Conservation (phyloP, 2,888 invertebrate genomes). For the Crioceris asparagi region DNA sequence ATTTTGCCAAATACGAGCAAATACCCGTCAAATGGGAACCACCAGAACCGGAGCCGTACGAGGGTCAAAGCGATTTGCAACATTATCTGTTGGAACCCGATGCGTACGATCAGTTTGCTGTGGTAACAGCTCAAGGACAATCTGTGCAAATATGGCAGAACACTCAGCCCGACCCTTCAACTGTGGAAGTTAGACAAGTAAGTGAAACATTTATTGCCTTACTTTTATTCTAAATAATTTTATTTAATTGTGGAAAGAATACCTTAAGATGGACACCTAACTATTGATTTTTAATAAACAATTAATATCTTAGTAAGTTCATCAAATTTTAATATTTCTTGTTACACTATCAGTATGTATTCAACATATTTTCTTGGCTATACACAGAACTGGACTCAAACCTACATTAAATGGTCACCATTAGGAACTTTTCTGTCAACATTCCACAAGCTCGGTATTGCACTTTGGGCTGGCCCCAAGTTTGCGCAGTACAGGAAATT, state of each 20-base stretch:
- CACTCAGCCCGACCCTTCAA: conserved; percentile 72
- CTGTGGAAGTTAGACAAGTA: conserved; percentile 73
- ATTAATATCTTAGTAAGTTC: no score
- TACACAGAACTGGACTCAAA: conserved; percentile 95
- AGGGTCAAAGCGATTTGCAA: conserved; percentile 85
- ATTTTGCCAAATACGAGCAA: conserved; percentile 87
- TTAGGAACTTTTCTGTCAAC: conserved; percentile 93
- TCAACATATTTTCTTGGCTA: conserved; percentile 16
- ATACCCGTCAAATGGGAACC: conserved; percentile 91
- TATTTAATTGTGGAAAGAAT: no score
- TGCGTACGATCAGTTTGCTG: conserved; percentile 91
- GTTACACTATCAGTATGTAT: no score
- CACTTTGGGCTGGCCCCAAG: conserved; percentile 92
- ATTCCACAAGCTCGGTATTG: conserved; percentile 91
- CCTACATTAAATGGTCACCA: conserved; percentile 95
- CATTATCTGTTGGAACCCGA: conserved; percentile 89
- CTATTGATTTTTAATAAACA: no score
- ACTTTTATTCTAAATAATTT: no score
- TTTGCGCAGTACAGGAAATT: conserved; percentile 89
- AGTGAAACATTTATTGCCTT: conserved; percentile 24
- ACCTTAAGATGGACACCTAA: no score
- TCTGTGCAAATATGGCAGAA: conserved; percentile 79
- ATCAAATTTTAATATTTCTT: no score
- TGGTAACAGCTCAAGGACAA: conserved; percentile 70
- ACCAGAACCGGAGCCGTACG: conserved; percentile 80